Evolutionary conservation across 2,888 invertebrate genomes (phyloP), one percentile per base, ranked within the genome.

Genomic region (Euphydryas editha): DNA sequence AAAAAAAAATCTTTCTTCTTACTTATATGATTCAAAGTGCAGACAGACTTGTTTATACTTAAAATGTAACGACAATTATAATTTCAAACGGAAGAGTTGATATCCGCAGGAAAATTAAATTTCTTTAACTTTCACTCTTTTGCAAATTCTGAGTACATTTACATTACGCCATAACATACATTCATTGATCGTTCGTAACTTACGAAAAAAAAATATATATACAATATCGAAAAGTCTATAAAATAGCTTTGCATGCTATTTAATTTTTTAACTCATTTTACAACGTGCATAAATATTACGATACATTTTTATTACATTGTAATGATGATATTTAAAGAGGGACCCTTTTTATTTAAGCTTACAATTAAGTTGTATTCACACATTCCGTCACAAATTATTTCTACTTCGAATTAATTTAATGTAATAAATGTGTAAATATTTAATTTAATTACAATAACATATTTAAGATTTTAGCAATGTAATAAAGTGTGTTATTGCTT

Each of bases 241-340:
- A 17, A 42, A 21, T 39, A 54, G 54, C 42, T 51, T 24, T 36
- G 61, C 17, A 61, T 54, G 39, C 54, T 61, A 61, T 54, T 61
- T 51, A 54, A 42, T 6, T 51, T 24, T 51, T 24, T 51, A 18
- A 46, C 7, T 24, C n/a, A 24, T n/a, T n/a, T 51, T 30, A 30
- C n/a, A 24, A 15, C n/a, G 30, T 24, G 51, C 24, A 15, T 8
- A 46, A 4, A 7, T 46, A 17, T 46, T 46, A 46, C 15, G 17
- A 17, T 15, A 46, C 15, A 46, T 17, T n/a, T 46, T 4, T 17
- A 17, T 17, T 6, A 24, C 11, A 51, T n/a, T 15, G 51, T 51
- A 30, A 30, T 11, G 18, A 18, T 47, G 18, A 18, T 47, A 13
- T 20, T 21, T 20, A 13, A 10, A 47, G 47, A 39, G 15, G 15